Evolutionary conservation across 2,888 invertebrate species (phyloP).

Genomic region (Petrolisthes manimaculis): DNA sequence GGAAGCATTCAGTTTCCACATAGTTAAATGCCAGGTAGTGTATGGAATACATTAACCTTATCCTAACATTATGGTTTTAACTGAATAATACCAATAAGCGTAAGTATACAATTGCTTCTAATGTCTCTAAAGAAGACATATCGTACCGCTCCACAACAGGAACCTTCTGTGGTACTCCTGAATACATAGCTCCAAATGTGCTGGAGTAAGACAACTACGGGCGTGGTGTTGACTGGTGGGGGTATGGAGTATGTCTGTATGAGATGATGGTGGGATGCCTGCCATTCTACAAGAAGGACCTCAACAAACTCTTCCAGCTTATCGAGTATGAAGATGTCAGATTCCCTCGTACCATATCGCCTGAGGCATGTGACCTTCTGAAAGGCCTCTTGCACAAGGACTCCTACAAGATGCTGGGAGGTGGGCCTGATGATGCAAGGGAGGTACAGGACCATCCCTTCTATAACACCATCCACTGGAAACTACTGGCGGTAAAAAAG

Average conservation of each 20-base stretch:
- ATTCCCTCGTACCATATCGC: conserved; percentile 89
- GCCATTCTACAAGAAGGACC: conserved; percentile 98
- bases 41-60: too few relatives aligned
- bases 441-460: conserved; percentile 96
- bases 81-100: too few relatives aligned
- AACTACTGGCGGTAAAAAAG: conserved; percentile 91
- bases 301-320: conserved; percentile 94
- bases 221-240: conserved; percentile 98
- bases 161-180: conserved; percentile 98
- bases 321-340: conserved; percentile 94
- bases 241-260: conserved; percentile 98
- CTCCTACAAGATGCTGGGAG: conserved; percentile 89
- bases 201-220: conserved; percentile 98
- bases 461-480: conserved; percentile 96
- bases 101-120: too few relatives aligned
- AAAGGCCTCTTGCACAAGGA: conserved; percentile 91
- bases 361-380: conserved; percentile 88
- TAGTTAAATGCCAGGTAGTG: too few relatives aligned
- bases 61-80: too few relatives aligned
- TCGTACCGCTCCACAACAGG: conserved; percentile 94
- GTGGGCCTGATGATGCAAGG: conserved; percentile 93
- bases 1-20: too few relatives aligned
- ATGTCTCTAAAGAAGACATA: conserved; percentile 88
- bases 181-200: conserved; percentile 94
- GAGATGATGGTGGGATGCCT: conserved; percentile 99